A percentile compares a stretch with the other conserved stretches of the same genome.
phyloP scores from a whole-genome alignment of 2,888 invertebrate genomes.

The Hoplodrina blanda region DNA sequence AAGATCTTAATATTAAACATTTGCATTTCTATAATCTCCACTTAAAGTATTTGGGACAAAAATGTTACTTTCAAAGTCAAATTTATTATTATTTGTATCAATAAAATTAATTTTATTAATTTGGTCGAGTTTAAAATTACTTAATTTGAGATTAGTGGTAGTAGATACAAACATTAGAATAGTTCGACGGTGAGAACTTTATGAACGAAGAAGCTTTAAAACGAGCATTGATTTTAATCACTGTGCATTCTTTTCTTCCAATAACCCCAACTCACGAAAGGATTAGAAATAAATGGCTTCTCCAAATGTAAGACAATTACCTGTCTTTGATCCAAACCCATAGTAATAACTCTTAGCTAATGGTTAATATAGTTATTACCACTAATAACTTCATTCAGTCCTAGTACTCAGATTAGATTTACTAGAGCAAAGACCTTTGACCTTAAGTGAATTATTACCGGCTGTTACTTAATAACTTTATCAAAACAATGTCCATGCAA shows the following conservation, averaged over 20 bases:
- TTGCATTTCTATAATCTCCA: constrained; percentile 62
- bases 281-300: constrained; percentile 14
- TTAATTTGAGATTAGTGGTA: constrained; percentile 42
- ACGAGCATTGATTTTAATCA: neutral
- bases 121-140: constrained; percentile 45
- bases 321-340: constrained; percentile 11
- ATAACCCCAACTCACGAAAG: constrained; percentile 5
- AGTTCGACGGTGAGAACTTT: constrained; percentile 14
- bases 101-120: constrained; percentile 56
- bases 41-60: constrained; percentile 50
- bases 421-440: constrained; percentile 24
- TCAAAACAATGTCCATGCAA: constrained; percentile 51
- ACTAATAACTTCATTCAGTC: constrained; percentile 14
- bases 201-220: neutral
- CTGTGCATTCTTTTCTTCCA: constrained; percentile 8
- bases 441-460: constrained; percentile 35
- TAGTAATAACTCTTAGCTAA: constrained; percentile 16
- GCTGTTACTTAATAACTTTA: constrained; percentile 46
- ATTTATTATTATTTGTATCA: constrained; percentile 54
- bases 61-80: constrained; percentile 43
- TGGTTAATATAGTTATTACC: constrained; percentile 26
- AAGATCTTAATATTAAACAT: constrained; percentile 57
- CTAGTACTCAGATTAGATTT: constrained; percentile 19
- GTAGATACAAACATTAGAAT: constrained; percentile 6
- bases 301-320: constrained; percentile 7